Base-by-base conservation (phyloP, 2,797 vertebrate species). In the Anguilla anguilla region DNA sequence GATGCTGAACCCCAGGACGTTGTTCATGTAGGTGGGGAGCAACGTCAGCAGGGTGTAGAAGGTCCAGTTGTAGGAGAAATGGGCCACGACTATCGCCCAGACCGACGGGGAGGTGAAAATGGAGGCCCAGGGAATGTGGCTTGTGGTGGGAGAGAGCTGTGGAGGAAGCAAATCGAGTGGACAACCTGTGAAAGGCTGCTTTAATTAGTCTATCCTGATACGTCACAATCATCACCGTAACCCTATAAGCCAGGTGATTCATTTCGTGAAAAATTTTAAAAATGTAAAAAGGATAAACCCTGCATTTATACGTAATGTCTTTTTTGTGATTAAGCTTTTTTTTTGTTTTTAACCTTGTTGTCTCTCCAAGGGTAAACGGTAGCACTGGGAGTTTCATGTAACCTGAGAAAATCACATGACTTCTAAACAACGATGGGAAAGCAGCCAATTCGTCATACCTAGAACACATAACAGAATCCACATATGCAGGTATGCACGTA, bases 1-100 rank as follows among this genome's bases (percentile, higher is more conserved):
- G 85, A 98, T 97, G 95, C 98, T 97, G 94, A 99, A 99, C 25
- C 97, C 96, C 88, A 99, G 95, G 69, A 99, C 95, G 85, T 98
- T 95, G 69, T 96, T 98, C 99, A 99, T 98, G 89, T 99, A 99
- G 0, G 98, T 99, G n/a, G 99, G 99, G 91, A 99, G 94, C 90
- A 99, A 96, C 0, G 99, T 99, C 90, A 99, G 95, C 79, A 99
- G 96, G 0, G 99, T 99, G 91, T 99, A 99, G 95, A 99, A 99
- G 90, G 97, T 98, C 99, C 99, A 99, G 88, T 99, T 99, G 91
- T 98, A 99, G 86, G 97, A 99, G 94, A 99, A 99, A 89, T 99
- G 99, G 90, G 98, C 97, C 84, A 99, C 97, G 1, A 99, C 96
- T 0, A 99, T 99, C 86, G 98, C 98, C 97, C 96, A 97, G 53